Conservation (phyloP, 2,888 invertebrate genomes). For the Callinectes sapidus region DNA sequence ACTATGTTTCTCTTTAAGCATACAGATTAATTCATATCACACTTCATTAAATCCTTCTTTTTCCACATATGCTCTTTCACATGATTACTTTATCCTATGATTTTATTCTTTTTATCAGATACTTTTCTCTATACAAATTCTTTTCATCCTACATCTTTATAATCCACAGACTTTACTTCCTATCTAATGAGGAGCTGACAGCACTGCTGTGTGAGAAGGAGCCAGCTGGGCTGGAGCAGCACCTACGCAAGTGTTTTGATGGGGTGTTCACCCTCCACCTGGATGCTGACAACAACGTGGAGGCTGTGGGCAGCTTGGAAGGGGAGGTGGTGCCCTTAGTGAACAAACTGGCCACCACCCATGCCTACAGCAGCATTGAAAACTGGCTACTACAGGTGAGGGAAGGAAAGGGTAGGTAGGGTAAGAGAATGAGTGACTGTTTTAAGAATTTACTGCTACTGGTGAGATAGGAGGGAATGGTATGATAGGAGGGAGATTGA, state of each 20-base stretch:
- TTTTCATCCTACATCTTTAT: not conserved
- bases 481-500: not conserved
- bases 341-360: conserved; percentile 79
- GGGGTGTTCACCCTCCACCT: conserved; percentile 84
- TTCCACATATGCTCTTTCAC: not conserved
- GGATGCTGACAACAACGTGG: conserved; percentile 83
- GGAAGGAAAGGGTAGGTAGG: not conserved
- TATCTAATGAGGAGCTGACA: conserved; percentile 88
- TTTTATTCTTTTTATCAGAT: not conserved
- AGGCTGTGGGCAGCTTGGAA: conserved; percentile 86
- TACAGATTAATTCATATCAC: not conserved
- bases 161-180: conserved; percentile 78
- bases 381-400: conserved; percentile 81
- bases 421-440: not conserved
- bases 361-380: conserved; percentile 85
- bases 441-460: not conserved
- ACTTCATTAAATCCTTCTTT: not conserved
- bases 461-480: not conserved
- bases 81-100: not conserved
- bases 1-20: not conserved
- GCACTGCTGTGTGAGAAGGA: conserved; percentile 88
- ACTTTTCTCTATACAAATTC: not conserved
- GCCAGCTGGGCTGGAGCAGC: conserved; percentile 86
- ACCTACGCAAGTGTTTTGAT: conserved; percentile 89
- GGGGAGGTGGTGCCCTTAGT: conserved; percentile 84